phyloP scores from a whole-genome alignment of 2,888 invertebrate species.

The Drosophila anceps region DNA sequence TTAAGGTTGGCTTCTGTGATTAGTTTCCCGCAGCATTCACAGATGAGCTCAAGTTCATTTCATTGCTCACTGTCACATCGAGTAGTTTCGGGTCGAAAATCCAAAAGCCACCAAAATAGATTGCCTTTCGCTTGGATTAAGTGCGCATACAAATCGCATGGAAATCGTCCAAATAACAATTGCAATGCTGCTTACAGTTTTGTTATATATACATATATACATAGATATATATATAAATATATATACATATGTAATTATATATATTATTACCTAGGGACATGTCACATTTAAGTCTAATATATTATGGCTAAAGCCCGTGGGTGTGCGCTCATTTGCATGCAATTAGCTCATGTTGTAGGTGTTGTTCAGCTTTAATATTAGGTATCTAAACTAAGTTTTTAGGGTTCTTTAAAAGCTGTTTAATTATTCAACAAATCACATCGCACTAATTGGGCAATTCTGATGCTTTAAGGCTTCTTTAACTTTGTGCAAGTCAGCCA shows the following conservation, averaged over 20 bases:
- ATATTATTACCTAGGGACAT: slow-evolving; percentile 38
- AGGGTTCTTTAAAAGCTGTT: neutral
- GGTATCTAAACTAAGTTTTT: neutral
- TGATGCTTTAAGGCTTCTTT: neutral
- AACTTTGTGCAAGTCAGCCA: neutral
- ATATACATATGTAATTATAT: slow-evolving; percentile 39
- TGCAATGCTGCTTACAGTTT: slow-evolving; percentile 21
- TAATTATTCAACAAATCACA: neutral
- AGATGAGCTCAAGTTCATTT: slow-evolving; percentile 71
- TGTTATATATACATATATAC: neutral
- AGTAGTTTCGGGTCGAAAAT: slow-evolving; percentile 23
- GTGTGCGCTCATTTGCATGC: neutral
- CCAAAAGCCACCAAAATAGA: slow-evolving; percentile 48
- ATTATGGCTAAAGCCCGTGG: neutral
- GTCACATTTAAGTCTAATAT: slow-evolving; percentile 2
- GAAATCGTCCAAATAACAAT: slow-evolving; percentile 21
- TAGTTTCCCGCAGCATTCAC: slow-evolving; percentile 60
- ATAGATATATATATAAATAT: slow-evolving; percentile 32
- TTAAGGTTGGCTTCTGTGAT: slow-evolving; percentile 59
- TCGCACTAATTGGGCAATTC: neutral
- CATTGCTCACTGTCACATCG: slow-evolving; percentile 75
- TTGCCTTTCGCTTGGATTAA: slow-evolving; percentile 60
- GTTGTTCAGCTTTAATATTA: neutral
- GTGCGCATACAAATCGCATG: slow-evolving; percentile 62
- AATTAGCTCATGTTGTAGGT: neutral